phyloP scores from a whole-genome alignment of 2,888 invertebrate species.

The Cantharis flavilabris region DNA sequence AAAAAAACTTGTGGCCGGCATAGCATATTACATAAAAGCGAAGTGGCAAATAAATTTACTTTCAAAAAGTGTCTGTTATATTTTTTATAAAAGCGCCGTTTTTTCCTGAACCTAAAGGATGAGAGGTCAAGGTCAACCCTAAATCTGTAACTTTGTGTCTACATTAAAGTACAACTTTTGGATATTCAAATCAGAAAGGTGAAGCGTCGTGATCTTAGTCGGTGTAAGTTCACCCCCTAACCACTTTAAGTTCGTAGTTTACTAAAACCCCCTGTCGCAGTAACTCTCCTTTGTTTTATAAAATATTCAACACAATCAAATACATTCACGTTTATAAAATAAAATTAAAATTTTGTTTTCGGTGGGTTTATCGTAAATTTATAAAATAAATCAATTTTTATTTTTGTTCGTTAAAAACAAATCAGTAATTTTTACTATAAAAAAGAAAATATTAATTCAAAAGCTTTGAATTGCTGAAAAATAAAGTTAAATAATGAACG shows the following conservation, averaged over 20 bases:
- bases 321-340: background rate
- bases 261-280: background rate
- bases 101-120: background rate
- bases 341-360: too few relatives aligned
- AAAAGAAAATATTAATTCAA: background rate
- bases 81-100: background rate
- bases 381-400: background rate
- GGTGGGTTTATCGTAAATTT: background rate
- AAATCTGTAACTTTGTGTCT: background rate
- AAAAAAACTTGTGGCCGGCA: background rate
- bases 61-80: background rate
- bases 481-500: background rate
- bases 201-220: too few relatives aligned
- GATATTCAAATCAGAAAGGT: too few relatives aligned
- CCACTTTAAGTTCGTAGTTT: background rate
- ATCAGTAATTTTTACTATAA: background rate
- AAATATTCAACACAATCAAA: background rate
- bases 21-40: background rate
- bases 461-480: background rate
- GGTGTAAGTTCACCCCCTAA: background rate
- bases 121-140: background rate
- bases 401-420: background rate
- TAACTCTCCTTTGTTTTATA: too few relatives aligned
- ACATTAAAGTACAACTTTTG: too few relatives aligned
- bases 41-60: background rate